Evolutionary conservation across 2,113 vertebrate species (phyloP).

Genomic region (Myanophis thanlyinensis): DNA sequence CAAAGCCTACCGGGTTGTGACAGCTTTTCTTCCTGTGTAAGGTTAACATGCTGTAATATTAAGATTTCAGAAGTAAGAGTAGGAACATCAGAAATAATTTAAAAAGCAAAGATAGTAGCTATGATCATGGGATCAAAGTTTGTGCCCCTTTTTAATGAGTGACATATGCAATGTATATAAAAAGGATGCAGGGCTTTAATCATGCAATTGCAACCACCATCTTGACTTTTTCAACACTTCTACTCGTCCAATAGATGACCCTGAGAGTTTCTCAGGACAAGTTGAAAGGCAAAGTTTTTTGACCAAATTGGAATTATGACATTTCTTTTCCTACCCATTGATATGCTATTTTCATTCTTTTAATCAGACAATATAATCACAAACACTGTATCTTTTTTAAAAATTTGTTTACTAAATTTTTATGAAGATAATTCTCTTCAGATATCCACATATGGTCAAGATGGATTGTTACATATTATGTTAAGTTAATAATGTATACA

Average conservation of each 20-base stretch:
- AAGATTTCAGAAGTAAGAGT: not conserved
- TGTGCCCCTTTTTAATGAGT: not conserved
- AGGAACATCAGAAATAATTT: not conserved
- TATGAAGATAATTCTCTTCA: not conserved
- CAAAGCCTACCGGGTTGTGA: not conserved
- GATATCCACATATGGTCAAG: not conserved
- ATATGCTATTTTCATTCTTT: not conserved
- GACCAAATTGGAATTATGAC: not conserved
- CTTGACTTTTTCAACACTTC: not conserved
- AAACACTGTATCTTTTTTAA: not conserved
- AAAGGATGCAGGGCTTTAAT: not conserved
- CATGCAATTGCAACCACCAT: not conserved
- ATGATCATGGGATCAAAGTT: not conserved
- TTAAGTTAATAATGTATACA: slow-evolving; percentile 29
- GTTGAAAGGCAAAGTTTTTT: not conserved
- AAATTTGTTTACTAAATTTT: not conserved
- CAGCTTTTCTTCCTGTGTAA: not conserved
- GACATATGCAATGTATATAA: not conserved
- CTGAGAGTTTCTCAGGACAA: not conserved
- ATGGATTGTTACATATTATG: slow-evolving; percentile 29
- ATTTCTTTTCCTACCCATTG: not conserved
- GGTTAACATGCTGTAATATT: not conserved
- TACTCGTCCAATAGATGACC: not conserved
- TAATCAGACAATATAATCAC: not conserved
- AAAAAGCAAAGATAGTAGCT: not conserved